phyloP scores from a whole-genome alignment of 2,113 vertebrate genomes.

The Oenanthe oenanthe region DNA sequence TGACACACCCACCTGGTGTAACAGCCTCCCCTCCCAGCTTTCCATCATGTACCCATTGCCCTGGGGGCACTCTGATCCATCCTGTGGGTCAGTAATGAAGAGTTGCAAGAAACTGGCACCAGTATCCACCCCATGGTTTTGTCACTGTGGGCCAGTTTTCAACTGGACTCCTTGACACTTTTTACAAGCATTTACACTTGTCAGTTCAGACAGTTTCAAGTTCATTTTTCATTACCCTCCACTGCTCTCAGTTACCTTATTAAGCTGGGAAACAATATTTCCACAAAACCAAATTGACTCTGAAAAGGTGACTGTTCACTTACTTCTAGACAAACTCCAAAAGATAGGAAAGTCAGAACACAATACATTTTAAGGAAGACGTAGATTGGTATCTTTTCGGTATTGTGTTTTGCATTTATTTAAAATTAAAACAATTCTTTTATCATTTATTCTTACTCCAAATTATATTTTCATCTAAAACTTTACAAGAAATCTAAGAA shows the following conservation, averaged over 20 bases:
- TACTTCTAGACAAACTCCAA: background rate
- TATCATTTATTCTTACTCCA: background rate
- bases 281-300: background rate
- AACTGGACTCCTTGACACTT: background rate
- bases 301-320: background rate
- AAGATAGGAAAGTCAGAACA: background rate
- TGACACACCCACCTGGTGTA: background rate
- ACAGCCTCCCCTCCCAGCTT: background rate
- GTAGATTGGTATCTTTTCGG: background rate
- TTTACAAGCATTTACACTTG: background rate
- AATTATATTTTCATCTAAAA: background rate
- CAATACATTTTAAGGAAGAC: background rate
- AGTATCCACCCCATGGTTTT: accelerated
- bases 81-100: accelerated
- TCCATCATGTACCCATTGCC: background rate
- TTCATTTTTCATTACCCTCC: background rate
- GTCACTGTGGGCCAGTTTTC: background rate
- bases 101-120: background rate
- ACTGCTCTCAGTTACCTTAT: background rate
- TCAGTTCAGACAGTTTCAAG: background rate
- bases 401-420: background rate
- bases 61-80: background rate
- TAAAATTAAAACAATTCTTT: background rate
- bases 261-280: background rate
- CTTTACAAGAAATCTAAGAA: background rate